Conservation (phyloP, 2,797 vertebrate species). For the Otolemur crassicaudatus region DNA sequence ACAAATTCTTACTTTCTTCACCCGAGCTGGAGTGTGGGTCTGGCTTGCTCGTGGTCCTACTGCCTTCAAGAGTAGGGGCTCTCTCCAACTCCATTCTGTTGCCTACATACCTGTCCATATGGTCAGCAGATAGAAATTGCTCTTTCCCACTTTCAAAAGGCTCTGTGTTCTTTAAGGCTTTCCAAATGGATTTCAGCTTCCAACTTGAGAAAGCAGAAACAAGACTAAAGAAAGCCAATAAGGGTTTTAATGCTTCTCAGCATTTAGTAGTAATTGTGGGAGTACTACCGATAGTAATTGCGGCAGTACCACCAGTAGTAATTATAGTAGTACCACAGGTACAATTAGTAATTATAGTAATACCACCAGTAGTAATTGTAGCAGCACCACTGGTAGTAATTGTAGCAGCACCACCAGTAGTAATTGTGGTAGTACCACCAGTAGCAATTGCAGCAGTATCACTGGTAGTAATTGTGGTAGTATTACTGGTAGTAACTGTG, state of each 20-base stretch:
- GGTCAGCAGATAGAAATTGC: not conserved
- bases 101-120: not conserved
- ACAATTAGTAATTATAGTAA: not conserved
- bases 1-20: not conserved
- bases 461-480: not conserved
- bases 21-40: not conserved
- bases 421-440: no score
- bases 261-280: no score
- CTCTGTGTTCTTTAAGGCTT: not conserved
- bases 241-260: slow-evolving; percentile 31
- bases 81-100: not conserved
- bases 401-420: not conserved
- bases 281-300: not conserved
- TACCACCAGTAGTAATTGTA: not conserved
- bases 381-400: not conserved
- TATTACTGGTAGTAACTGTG: not conserved
- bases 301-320: not conserved
- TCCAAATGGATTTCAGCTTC: slow-evolving; percentile 38
- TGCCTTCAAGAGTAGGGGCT: not conserved
- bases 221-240: not conserved
- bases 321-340: not conserved
- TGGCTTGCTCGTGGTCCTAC: not conserved
- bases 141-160: not conserved
- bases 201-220: slow-evolving; percentile 46
- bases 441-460: not conserved